Conservation (phyloP, 1,140 invertebrate genomes). For the Tetramorium parvispinum region DNA sequence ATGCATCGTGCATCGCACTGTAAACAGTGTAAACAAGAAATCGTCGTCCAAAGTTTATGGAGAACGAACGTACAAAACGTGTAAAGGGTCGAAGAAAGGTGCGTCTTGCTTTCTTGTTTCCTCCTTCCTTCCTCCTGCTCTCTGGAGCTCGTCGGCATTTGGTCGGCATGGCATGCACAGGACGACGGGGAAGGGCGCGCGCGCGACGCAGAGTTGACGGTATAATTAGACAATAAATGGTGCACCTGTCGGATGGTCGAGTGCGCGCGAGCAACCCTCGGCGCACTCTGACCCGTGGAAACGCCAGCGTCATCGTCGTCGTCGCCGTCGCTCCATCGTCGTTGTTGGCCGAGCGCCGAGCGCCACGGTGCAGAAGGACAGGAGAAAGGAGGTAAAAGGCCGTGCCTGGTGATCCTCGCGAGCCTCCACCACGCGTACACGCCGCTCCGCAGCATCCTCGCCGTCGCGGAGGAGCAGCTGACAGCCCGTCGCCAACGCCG, state of each 20-base stretch:
- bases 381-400: slow-evolving; percentile 75
- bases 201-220: too few relatives aligned
- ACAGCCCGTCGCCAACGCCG: slow-evolving; percentile 13
- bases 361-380: slow-evolving; percentile 49
- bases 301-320: slow-evolving; percentile 24
- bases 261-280: slow-evolving; percentile 69
- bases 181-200: too few relatives aligned
- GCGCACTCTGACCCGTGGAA: slow-evolving; percentile 68
- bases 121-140: too few relatives aligned
- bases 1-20: too few relatives aligned
- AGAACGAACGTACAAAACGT: too few relatives aligned
- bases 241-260: slow-evolving; percentile 80
- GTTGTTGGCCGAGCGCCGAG: slow-evolving; percentile 74
- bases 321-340: slow-evolving; percentile 71
- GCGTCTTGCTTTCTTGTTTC: too few relatives aligned
- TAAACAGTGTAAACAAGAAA: too few relatives aligned
- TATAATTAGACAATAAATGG: slow-evolving; percentile 57
- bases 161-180: too few relatives aligned
- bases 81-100: too few relatives aligned
- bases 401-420: slow-evolving; percentile 73
- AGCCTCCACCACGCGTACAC: slow-evolving; percentile 78
- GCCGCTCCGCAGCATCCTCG: slow-evolving; percentile 75
- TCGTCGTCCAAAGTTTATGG: too few relatives aligned
- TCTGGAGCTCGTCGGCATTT: too few relatives aligned
- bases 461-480: not conserved